Base-by-base conservation (phyloP, 2,888 invertebrate species). In the Patella depressa region DNA sequence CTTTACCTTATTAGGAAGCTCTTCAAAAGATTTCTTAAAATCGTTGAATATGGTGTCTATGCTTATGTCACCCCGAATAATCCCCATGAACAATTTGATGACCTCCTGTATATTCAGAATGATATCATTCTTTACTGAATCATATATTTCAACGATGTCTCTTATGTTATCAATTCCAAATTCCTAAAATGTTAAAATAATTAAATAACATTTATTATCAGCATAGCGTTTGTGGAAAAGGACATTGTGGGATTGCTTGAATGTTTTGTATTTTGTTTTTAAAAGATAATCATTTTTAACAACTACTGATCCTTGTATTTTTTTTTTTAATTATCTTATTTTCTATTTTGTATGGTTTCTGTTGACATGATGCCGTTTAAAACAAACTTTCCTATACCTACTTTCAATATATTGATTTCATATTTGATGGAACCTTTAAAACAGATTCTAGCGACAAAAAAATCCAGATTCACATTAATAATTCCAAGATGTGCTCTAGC, bases 341-440 rank as follows among this genome's bases (percentile, higher is more conserved):
- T 29, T 29, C 29, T 29, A 29, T 29, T 29, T 29, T 29, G 29
- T 29, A 29, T 29, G 29, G 29, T 29, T 29, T 29, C 29, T 29
- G 29, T 29, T 29, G 29, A 29, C 29, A 29, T 29, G 29, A 29
- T 29, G 29, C 29, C 29, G 29, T 29, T 29, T 29, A 29, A 29
- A 29, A 29, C 29, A 29, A 29, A 19, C 14, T 19, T 17, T 19
- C 14, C 7, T 74, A 12, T 15, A 73, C 71, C 55, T 76, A 87
- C 87, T 83, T 88, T 82, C 5, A 88, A 76, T 24, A 88, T 85
- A 75, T 86, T 86, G 19, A 88, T 69, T 53, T 83, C 81, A 74
- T 88, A 88, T 24, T 77, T 79, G 9, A 86, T 82, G 12, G 80
- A 78, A 3, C 86, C 87, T 76, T 82, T 84, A 72, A 88, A 88